Percentiles rank a stretch among this genome's conserved stretches.
Conservation (phyloP, 2,888 invertebrate species). For the Eilema depressum region DNA sequence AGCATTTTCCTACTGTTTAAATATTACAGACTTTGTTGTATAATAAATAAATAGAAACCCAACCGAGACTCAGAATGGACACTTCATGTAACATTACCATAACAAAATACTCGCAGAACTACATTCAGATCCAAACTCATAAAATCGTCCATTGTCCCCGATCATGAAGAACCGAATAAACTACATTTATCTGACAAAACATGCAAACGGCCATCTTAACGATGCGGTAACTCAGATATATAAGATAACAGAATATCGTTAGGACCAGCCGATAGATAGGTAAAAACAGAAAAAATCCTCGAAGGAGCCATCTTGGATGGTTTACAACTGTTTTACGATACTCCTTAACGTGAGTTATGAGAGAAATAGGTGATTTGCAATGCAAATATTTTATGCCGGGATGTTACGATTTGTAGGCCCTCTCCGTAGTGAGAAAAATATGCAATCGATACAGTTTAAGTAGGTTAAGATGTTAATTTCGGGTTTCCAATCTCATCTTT, state of each 20-base stretch:
- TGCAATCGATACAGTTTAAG: conserved; percentile 40
- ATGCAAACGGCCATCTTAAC: conserved; percentile 48
- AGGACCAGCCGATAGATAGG: conserved; percentile 47
- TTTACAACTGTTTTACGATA: conserved; percentile 64
- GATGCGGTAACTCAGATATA: conserved; percentile 47
- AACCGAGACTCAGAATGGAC: background rate
- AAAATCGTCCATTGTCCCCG: conserved; percentile 45
- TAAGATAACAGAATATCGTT: conserved; percentile 51
- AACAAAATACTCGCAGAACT: conserved; percentile 37
- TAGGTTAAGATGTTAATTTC: conserved; percentile 34
- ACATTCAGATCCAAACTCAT: conserved; percentile 34
- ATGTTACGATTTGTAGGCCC: conserved; percentile 55
- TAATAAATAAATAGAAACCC: background rate
- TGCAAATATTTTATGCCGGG: conserved; percentile 61
- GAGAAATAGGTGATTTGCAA: conserved; percentile 62
- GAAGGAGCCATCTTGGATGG: conserved; percentile 45
- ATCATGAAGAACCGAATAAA: conserved; percentile 42
- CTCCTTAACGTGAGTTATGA: conserved; percentile 64
- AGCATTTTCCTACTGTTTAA: background rate
- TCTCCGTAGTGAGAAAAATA: conserved; percentile 43
- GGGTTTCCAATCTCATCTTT: background rate
- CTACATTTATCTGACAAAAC: conserved; percentile 29
- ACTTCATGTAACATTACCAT: conserved; percentile 1
- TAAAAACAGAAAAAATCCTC: conserved; percentile 51
- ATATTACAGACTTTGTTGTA: background rate